Percentiles rank a stretch among this genome's conserved stretches.
phyloP scores from a whole-genome alignment of 2,797 vertebrate species.

The Perodicticus potto region DNA sequence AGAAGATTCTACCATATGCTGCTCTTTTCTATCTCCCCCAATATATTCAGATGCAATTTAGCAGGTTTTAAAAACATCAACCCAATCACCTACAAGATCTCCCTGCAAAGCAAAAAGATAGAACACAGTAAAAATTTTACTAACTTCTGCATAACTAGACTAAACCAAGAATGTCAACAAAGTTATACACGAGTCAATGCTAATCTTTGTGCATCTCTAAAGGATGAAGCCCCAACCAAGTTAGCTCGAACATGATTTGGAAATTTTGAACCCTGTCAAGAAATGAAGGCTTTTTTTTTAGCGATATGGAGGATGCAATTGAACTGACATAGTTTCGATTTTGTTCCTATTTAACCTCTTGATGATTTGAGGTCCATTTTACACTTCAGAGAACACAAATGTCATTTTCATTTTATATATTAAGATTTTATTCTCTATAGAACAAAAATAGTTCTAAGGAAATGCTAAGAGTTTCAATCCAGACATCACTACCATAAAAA shows the following conservation, averaged over 20 bases:
- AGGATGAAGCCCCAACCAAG: constrained; percentile 45
- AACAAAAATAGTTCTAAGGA: constrained; percentile 66
- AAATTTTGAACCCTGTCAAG: constrained; percentile 66
- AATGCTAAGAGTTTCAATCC: constrained; percentile 59
- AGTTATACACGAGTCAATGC: constrained; percentile 32
- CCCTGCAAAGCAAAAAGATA: constrained; percentile 59
- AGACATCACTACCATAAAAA: constrained; percentile 59
- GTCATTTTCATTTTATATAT: constrained; percentile 74
- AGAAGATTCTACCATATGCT: constrained; percentile 18
- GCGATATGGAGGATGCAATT: not conserved
- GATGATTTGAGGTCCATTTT: constrained; percentile 78
- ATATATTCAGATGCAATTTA: constrained; percentile 47
- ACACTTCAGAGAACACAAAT: constrained; percentile 78
- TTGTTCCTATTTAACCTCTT: constrained; percentile 68
- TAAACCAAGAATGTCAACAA: constrained; percentile 53
- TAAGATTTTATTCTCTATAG: constrained; percentile 75
- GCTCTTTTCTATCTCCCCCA: constrained; percentile 25
- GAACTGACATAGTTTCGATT: constrained; percentile 58
- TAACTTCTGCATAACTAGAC: constrained; percentile 50
- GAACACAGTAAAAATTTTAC: constrained; percentile 37
- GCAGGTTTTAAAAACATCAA: constrained; percentile 63
- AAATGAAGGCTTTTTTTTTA: constrained; percentile 45
- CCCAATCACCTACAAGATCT: constrained; percentile 31
- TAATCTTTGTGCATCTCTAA: constrained; percentile 26
- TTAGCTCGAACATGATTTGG: constrained; percentile 54